A percentile compares a stretch with the other conserved stretches of the same genome.
These are phyloP conservation scores for Salvelinus alpinus DNA, from an alignment of 2,113 vertebrate genomes.

Conservation along the genomic window DNA sequence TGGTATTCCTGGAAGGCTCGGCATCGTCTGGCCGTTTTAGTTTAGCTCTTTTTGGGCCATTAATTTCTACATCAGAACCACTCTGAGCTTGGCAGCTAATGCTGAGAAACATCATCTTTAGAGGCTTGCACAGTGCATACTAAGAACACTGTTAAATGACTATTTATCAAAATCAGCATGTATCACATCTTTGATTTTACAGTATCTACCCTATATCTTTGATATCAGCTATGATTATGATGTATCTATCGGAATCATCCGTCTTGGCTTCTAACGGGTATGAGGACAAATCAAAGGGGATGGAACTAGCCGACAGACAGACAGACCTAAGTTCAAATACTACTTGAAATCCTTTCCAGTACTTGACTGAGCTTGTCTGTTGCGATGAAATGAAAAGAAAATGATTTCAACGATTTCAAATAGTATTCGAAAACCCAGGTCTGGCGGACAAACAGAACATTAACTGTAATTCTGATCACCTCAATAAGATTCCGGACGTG, in stretches of 20 bases:
- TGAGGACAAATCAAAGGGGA: constrained; percentile 16
- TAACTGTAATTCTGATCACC: constrained; percentile 77
- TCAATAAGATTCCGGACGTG: constrained; percentile 83
- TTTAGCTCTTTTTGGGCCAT: background rate
- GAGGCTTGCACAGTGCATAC: too few species aligned
- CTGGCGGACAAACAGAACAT: constrained; percentile 45
- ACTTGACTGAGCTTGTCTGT: constrained; percentile 17
- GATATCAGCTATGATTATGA: too few species aligned
- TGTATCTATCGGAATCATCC: background rate
- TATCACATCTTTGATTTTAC: background rate
- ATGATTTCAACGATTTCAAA: too few species aligned
- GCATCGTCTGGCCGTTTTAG: too few species aligned
- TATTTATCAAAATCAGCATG: too few species aligned
- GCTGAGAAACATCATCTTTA: too few species aligned
- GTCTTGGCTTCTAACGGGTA: too few species aligned
- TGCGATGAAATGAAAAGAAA: too few species aligned
- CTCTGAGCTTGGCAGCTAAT: too few species aligned
- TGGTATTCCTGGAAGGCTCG: constrained; percentile 2
- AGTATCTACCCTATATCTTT: too few species aligned
- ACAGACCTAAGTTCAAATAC: background rate
- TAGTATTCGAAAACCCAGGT: too few species aligned
- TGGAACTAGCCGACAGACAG: constrained; percentile 46
- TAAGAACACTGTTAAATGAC: too few species aligned
- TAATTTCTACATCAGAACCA: background rate
- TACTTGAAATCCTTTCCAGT: background rate